phyloP scores from a whole-genome alignment of 92 coral and sea anemone species.

The Chrysogorgia sp. region DNA sequence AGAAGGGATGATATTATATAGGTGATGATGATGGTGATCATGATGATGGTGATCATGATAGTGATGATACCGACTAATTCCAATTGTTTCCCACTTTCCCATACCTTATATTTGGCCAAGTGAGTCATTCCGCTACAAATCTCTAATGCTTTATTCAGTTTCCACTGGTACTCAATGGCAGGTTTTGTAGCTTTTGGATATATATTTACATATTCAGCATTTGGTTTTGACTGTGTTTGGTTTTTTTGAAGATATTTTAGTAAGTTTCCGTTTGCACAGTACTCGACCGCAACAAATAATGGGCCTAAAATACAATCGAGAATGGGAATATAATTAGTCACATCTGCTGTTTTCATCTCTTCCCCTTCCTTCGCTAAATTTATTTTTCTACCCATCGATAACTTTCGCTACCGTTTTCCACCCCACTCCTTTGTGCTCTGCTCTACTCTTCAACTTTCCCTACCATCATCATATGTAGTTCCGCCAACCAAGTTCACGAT shows the following conservation, averaged over 20 bases:
- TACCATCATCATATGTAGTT: conserved; percentile 15
- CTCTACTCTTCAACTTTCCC: background rate
- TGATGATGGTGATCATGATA: no score
- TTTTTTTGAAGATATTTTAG: conserved; percentile 29
- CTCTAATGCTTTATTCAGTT: conserved; percentile 21
- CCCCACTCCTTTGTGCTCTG: background rate
- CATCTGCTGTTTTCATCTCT: background rate
- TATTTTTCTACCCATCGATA: background rate
- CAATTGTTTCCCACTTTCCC: background rate
- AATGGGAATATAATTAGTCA: background rate
- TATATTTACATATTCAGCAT: conserved; percentile 26
- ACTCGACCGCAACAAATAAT: conserved; percentile 32
- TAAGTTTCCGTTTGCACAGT: conserved; percentile 28
- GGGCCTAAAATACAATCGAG: background rate
- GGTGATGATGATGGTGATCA: no score
- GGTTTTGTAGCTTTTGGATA: conserved; percentile 16
- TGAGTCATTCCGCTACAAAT: conserved; percentile 35
- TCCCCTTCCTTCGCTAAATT: background rate
- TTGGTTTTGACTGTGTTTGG: conserved; percentile 11
- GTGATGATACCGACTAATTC: background rate
- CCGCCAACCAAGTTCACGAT: conserved; percentile 37
- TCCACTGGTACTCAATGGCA: conserved; percentile 16
- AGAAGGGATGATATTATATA: no score
- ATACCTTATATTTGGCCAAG: conserved; percentile 39
- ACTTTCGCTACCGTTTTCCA: background rate